Conservation (phyloP, 2,113 vertebrate genomes). For the Aramus guarauna region DNA sequence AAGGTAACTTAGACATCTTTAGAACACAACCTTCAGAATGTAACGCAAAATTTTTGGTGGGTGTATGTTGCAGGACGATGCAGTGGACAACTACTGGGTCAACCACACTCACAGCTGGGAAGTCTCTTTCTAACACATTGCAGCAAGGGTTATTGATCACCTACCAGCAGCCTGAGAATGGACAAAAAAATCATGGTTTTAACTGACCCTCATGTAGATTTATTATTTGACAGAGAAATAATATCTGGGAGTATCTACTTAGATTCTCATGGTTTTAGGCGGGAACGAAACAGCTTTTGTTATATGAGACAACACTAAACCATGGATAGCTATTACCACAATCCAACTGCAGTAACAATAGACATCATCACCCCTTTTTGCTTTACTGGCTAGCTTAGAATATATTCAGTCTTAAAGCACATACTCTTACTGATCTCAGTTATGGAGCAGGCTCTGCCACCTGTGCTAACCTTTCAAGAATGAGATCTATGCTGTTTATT, state of each 20-base stretch:
- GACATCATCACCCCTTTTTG: background rate
- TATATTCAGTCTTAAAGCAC: background rate
- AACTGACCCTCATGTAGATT: background rate
- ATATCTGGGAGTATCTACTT: background rate
- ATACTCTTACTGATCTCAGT: background rate
- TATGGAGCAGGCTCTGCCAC: background rate
- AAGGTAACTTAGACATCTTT: background rate
- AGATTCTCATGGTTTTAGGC: background rate
- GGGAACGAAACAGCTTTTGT: background rate
- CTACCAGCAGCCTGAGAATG: background rate
- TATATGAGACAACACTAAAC: background rate
- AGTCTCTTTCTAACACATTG: background rate
- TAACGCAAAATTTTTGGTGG: background rate
- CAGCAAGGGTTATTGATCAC: background rate
- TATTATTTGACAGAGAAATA: background rate
- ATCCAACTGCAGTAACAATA: background rate
- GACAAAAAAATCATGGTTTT: background rate
- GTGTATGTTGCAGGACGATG: background rate
- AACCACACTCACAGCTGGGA: background rate
- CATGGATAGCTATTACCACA: background rate
- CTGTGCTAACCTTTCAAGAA: background rate
- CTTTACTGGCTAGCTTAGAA: background rate
- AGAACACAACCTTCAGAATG: background rate
- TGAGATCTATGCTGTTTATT: background rate
- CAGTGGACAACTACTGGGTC: background rate